phyloP scores from a whole-genome alignment of 2,113 vertebrate species.

The Fulica atra region DNA sequence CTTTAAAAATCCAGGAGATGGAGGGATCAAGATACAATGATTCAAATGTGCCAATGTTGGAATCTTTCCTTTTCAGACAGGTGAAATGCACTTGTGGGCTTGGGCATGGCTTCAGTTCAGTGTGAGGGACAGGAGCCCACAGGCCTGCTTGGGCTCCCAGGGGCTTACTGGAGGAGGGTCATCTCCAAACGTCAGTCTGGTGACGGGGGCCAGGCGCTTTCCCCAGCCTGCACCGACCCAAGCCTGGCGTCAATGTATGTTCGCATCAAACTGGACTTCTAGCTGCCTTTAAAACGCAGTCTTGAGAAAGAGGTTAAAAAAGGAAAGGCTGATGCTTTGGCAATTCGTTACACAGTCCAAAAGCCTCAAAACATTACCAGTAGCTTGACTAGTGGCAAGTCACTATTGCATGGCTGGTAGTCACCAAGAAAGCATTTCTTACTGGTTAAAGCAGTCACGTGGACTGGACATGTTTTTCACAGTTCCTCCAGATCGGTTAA shows the following conservation, averaged over 20 bases:
- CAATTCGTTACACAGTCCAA: neutral
- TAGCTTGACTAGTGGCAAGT: neutral
- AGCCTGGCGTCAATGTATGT: neutral
- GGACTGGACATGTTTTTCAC: neutral
- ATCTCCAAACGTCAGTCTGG: neutral
- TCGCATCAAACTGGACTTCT: neutral
- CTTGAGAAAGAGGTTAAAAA: constrained; percentile 14
- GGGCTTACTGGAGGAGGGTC: neutral
- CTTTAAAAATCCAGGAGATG: neutral
- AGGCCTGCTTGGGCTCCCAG: constrained; percentile 31
- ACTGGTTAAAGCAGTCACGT: neutral
- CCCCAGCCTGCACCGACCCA: neutral
- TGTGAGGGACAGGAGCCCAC: neutral
- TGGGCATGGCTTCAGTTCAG: constrained; percentile 9
- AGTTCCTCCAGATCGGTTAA: constrained; percentile 84
- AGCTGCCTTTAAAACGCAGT: constrained; percentile 13
- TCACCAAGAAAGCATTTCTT: neutral
- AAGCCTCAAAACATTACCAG: neutral
- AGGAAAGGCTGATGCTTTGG: constrained; percentile 24
- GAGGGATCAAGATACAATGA: neutral
- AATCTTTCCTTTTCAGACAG: neutral
- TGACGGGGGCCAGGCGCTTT: neutral
- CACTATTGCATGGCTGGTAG: neutral
- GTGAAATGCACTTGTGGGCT: neutral
- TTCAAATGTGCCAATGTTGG: neutral